Evolutionary conservation across 2,888 invertebrate genomes (phyloP).

Genomic region (Galeruca laticollis): DNA sequence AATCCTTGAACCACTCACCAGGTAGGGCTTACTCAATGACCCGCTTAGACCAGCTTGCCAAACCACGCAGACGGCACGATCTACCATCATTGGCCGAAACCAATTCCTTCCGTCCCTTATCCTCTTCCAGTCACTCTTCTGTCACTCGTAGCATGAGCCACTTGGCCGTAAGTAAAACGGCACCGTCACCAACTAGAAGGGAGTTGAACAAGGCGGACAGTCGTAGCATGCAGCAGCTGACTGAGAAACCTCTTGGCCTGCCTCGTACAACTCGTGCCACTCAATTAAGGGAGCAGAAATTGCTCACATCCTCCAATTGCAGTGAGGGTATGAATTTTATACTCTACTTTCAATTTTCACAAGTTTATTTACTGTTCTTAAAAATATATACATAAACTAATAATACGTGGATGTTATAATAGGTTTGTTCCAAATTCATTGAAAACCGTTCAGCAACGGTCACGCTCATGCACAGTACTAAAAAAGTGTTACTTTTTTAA

Average conservation of each 20-base stretch:
- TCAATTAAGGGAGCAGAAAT: conserved; percentile 65
- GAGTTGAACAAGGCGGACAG: conserved; percentile 64
- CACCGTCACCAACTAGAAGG: conserved; percentile 63
- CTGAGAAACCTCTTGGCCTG: conserved; percentile 58
- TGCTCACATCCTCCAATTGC: conserved; percentile 61
- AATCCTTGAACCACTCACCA: conserved; percentile 69
- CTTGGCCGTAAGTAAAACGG: conserved; percentile 70
- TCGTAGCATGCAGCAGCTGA: conserved; percentile 66
- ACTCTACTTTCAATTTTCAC: conserved; percentile 18
- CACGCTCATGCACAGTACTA: no score
- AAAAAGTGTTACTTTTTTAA: neutral
- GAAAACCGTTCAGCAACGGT: no score
- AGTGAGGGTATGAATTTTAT: conserved; percentile 62
- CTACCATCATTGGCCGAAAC: conserved; percentile 63
- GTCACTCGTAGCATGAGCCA: conserved; percentile 82
- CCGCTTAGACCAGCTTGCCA: conserved; percentile 87
- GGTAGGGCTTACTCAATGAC: conserved; percentile 96
- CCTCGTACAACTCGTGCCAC: conserved; percentile 65
- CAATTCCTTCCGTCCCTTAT: conserved; percentile 58
- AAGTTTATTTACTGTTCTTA: conserved; percentile 12
- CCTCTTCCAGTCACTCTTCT: conserved; percentile 61
- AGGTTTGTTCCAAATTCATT: no score
- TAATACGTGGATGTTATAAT: neutral
- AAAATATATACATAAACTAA: neutral
- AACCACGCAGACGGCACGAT: conserved; percentile 73